Evolutionary conservation across 2,797 vertebrate genomes (phyloP), one percentile per base, ranked within the genome.

Genomic region (Esox masquinongy): DNA sequence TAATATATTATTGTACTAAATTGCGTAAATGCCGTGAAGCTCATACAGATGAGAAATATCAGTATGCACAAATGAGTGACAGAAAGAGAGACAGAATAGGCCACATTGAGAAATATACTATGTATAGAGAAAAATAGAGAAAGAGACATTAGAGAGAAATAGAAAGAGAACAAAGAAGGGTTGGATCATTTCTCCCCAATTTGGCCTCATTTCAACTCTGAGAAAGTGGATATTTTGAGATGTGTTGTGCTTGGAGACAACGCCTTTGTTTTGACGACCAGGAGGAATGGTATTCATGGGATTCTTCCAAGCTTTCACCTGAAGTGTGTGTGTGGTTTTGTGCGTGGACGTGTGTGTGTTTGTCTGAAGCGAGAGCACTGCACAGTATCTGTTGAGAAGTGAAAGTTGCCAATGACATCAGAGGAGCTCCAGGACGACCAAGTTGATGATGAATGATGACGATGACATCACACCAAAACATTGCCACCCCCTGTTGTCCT

Each of bases 181-280:
- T 85, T 84, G 82, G 86, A 86, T 88, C 64, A 56, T 80, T 88
- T 84, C 80, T 84, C 74, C 73, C 79, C 77, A 87, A 77, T 92
- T 88, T 89, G 89, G 90, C 88, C 80, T 22, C 29, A 4, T 84
- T 78, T 89, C 84, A 85, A 80, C 63, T 53, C 74, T 74, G 83
- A 82, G 87, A 92, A 89, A 91, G 85, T 85, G 83, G 87, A 90
- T 88, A 87, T 90, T 88, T 92, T 83, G 83, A 90, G 86, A 90
- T 88, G 79, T 91, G 91, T 92, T 92, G 88, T 92, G 90, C 89
- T 89, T 92, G 86, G 89, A 92, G 83, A 93, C 88, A 76, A 61
- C 47, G 67, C 81, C 73, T 82, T 84, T 93, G 88, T 90, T 92
- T 90, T 93, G 92, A 92, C 91, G 75, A 92, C 89, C 80, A 82